A percentile compares a stretch with the other conserved stretches of the same genome.
Evolutionary conservation across 2,113 vertebrate genomes (phyloP).

Genomic region (Hirundichthys speculiger): DNA sequence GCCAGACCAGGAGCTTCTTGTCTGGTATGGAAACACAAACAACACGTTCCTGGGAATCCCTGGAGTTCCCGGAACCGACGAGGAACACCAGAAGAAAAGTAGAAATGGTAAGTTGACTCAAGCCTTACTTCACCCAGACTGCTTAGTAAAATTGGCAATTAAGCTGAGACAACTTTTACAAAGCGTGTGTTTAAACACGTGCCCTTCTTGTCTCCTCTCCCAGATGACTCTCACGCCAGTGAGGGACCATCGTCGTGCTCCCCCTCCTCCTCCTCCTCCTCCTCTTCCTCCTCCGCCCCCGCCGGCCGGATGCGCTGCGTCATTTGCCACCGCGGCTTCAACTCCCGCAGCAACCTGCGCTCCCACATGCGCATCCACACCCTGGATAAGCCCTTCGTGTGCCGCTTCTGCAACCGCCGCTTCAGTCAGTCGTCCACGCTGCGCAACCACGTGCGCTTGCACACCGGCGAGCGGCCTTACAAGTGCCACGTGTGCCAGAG

Average conservation of each 20-base stretch:
- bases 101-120: conserved; percentile 84
- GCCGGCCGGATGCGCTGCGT: conserved; percentile 94
- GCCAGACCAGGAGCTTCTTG: conserved; percentile 95
- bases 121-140: too few relatives aligned
- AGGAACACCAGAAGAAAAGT: conserved; percentile 91
- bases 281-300: conserved; percentile 19
- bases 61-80: conserved; percentile 91
- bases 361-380: conserved; percentile 99
- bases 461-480: conserved; percentile 98
- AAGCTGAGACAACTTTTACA: neutral
- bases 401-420: conserved; percentile 98
- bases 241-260: conserved; percentile 76
- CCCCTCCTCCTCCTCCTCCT: conserved; percentile 51
- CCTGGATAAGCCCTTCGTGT: conserved; percentile 97
- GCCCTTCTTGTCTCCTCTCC: neutral
- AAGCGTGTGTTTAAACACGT: neutral
- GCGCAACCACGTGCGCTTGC: conserved; percentile 96
- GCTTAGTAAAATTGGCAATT: too few relatives aligned
- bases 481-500: conserved; percentile 98
- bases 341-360: conserved; percentile 98
- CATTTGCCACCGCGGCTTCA: conserved; percentile 98
- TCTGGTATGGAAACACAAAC: conserved; percentile 97
- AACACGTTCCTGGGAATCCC: conserved; percentile 97
- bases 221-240: conserved; percentile 88
- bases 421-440: conserved; percentile 99